A percentile compares a stretch with the other conserved stretches of the same genome.
Conservation (phyloP, 1,140 invertebrate species). For the Paraescarpia echinospica region DNA sequence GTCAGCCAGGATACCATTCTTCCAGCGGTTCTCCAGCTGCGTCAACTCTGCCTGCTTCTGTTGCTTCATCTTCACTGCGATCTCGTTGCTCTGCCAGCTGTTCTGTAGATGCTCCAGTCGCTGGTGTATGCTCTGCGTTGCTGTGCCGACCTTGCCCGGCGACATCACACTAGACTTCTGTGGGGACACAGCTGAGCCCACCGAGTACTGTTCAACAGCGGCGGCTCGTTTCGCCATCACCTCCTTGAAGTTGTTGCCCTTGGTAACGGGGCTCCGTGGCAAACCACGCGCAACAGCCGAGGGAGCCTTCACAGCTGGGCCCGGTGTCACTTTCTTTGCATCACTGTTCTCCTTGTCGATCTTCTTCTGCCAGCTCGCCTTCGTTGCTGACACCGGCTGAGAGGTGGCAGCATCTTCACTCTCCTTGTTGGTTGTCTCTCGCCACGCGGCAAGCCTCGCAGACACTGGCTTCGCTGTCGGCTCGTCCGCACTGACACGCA, state of each 20-base stretch:
- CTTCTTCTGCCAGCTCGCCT: constrained; percentile 17
- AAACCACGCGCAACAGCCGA: not conserved
- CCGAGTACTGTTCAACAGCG: not conserved
- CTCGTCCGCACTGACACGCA: constrained; percentile 30
- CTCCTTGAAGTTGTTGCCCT: not conserved
- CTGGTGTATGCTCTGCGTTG: constrained; percentile 50
- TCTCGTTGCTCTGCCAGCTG: constrained; percentile 36
- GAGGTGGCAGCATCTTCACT: constrained; percentile 32
- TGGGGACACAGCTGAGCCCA: not conserved
- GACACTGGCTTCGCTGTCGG: constrained; percentile 43
- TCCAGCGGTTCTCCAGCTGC: constrained; percentile 50
- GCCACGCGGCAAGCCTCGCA: constrained; percentile 50
- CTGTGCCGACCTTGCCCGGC: constrained; percentile 40
- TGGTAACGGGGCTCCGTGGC: not conserved
- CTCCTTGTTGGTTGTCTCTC: constrained; percentile 39
- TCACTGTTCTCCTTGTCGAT: constrained; percentile 12
- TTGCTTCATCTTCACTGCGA: constrained; percentile 40
- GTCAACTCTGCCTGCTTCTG: constrained; percentile 53
- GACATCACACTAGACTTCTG: constrained; percentile 21
- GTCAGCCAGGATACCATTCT: constrained; percentile 48
- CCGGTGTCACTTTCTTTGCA: too few relatives aligned
- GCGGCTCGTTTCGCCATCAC: not conserved
- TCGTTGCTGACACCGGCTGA: constrained; percentile 30
- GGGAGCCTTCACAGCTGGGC: not conserved
- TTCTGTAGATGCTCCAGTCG: constrained; percentile 42